Base-by-base conservation (phyloP, 2,113 vertebrate genomes). In the Sorex araneus region DNA sequence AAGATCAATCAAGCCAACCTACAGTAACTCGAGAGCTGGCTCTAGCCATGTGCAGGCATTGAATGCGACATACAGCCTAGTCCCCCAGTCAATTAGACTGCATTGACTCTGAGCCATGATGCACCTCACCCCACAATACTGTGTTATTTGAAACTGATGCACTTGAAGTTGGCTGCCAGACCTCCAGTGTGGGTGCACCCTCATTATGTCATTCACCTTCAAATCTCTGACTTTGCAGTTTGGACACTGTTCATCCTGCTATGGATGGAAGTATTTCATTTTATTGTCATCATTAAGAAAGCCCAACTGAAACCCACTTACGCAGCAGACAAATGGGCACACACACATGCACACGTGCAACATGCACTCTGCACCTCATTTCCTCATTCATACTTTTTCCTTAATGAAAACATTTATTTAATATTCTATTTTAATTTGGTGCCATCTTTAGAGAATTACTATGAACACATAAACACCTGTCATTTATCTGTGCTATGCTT, bases 271-370 rank as follows among this genome's bases (percentile, higher is more conserved):
- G 60, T 28, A 28, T 45, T 47, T 19, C 23, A 7, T 25, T 30
- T 2, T 27, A 6, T 40, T 40, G 15, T 28, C 16, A 0, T 21
- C 32, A 7, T 28, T 36, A 40, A 91, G 45, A 54, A 77, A 73
- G 12, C 11, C 1, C 11, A 27, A 30, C 30, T 12, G 18, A 78
- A 70, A 47, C 30, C 25, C 21, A n/a, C 5, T 66, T 34, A 74
- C 74, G 57, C 18, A 19, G 47, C 50, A 23, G 18, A 5, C 0
- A 4, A 11, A 3, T 19, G 4, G 1, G 30, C 12, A 21, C 1
- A 23, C 1, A 23, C 25, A n/a, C 34, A 47, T 64, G n/a, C 54
- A 30, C 16, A 54, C 32, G 60, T 12, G 34, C 18, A 71, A 21
- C 3, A 0, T 27, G 87, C 0, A 36, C 3, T 28, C 11, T n/a